Conservation (phyloP, 2,797 vertebrate species). For the Liparis tanakae region DNA sequence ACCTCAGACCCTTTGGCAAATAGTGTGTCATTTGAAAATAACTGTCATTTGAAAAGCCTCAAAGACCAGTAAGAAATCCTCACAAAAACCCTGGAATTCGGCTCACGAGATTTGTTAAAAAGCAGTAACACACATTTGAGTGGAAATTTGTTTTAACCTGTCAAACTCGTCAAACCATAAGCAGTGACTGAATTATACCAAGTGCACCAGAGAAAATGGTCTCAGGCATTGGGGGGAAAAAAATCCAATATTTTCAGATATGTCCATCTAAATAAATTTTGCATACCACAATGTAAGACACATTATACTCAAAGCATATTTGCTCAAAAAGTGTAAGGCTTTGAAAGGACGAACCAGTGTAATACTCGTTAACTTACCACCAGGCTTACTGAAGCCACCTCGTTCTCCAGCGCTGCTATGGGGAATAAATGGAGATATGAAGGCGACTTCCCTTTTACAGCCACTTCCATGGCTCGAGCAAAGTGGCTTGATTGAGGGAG, state of each 20-base stretch:
- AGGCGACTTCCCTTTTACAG: conserved; percentile 99
- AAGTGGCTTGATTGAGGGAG: conserved; percentile 94
- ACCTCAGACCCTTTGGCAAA: conserved; percentile 76
- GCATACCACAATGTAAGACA: conserved; percentile 74
- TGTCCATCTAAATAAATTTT: conserved; percentile 62
- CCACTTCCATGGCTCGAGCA: conserved; percentile 96
- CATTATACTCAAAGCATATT: conserved; percentile 64
- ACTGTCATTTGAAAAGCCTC: conserved; percentile 72
- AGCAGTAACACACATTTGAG: conserved; percentile 60
- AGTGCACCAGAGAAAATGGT: conserved; percentile 74
- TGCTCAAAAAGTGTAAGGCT: conserved; percentile 71
- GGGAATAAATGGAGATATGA: conserved; percentile 99
- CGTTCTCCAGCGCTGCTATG: conserved; percentile 99
- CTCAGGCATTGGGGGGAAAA: conserved; percentile 68
- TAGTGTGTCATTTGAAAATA: conserved; percentile 72
- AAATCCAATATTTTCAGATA: conserved; percentile 64
- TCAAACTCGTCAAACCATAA: conserved; percentile 72
- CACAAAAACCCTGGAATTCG: conserved; percentile 63
- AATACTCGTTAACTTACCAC: conserved; percentile 99
- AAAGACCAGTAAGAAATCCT: conserved; percentile 75
- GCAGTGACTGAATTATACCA: conserved; percentile 74
- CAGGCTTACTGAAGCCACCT: conserved; percentile 99
- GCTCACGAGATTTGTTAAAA: conserved; percentile 57
- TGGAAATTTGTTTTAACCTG: conserved; percentile 68
- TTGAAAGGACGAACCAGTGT: conserved; percentile 97